Evolutionary conservation across 1,140 invertebrate genomes (phyloP), one percentile per base, ranked within the genome.

Genomic region (Hypothenemus hampei): DNA sequence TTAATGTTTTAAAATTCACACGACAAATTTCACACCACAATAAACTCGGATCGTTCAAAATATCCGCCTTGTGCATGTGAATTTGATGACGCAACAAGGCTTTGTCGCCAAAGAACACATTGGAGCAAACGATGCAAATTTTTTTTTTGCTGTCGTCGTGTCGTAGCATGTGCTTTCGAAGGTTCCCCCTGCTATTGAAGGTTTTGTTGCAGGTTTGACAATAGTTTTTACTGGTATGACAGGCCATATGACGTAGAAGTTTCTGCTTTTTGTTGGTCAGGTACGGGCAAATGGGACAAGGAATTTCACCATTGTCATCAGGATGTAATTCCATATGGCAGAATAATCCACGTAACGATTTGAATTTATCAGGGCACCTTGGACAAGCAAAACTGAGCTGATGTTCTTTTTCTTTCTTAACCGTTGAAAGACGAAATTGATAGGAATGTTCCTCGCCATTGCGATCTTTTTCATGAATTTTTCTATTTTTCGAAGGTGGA

Each of bases 101-200:
- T 33, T 39, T 57, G 18, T 50, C 47, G 1, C 43, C 47, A 15
- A 37, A 46, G 21, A 29, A 57, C 2, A n/a, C 19, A 15, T 48
- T 57, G 2, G 15, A 24, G 21, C 55, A 57, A 6, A 57, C 55
- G 1, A 57, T 23, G 15, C 55, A 57, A 0, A 15, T 24, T 6
- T 35, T 23, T n/a, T 50, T 50, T 20, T 57, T 60, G 7, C 65
- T 62, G 5, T 68, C 69, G 47, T 73, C 73, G 52, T 78, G 76
- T 2, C 66, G 69, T 53, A 76, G 73, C 21, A 77, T 75, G 53
- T 78, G 77, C 39, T 75, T 74, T 0, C 72, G 72, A 2, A 77
- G 54, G 13, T 66, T 65, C 51, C 69, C 73, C 1, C 73, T 57
- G 57, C 67, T 72, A 2, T 74, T 65, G 23, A 71, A 62, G 43